phyloP scores from a whole-genome alignment of 2,113 vertebrate species.

The Boleophthalmus pectinirostris region DNA sequence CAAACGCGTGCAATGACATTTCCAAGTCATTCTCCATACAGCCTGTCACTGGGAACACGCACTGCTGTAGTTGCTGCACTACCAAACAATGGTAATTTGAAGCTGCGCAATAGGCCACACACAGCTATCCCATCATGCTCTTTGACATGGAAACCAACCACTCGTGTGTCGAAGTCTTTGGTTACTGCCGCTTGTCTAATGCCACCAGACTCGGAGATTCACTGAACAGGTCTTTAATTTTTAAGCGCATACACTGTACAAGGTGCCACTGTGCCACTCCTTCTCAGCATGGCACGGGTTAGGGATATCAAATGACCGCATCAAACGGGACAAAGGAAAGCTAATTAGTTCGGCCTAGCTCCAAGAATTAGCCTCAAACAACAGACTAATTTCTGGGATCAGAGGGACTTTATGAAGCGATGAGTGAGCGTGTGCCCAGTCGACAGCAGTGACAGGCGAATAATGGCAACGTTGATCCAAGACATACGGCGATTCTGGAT shows the following conservation, averaged over 20 bases:
- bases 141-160: constrained; percentile 60
- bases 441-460: constrained; percentile 3
- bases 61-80: constrained; percentile 33
- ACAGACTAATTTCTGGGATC: constrained; percentile 40
- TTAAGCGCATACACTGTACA: constrained; percentile 56
- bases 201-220: constrained; percentile 56
- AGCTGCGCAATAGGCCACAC: constrained; percentile 21
- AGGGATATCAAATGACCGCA: constrained; percentile 58
- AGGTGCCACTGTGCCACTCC: constrained; percentile 52
- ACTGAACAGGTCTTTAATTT: constrained; percentile 67
- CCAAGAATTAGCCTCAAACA: constrained; percentile 43
- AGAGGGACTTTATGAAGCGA: constrained; percentile 10
- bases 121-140: constrained; percentile 47
- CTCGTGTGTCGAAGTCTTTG: constrained; percentile 36
- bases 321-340: constrained; percentile 56
- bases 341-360: constrained; percentile 62
- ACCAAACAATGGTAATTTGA: constrained; percentile 47
- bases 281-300: constrained; percentile 42
- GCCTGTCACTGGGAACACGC: constrained; percentile 32
- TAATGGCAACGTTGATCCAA: not conserved
- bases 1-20: constrained; percentile 13
- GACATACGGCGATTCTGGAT: constrained; percentile 29
- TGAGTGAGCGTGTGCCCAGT: constrained; percentile 16
- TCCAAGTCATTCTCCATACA: constrained; percentile 23
- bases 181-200: constrained; percentile 57